Conservation (phyloP, 1,140 invertebrate species). For the Drosophila fuyamai region DNA sequence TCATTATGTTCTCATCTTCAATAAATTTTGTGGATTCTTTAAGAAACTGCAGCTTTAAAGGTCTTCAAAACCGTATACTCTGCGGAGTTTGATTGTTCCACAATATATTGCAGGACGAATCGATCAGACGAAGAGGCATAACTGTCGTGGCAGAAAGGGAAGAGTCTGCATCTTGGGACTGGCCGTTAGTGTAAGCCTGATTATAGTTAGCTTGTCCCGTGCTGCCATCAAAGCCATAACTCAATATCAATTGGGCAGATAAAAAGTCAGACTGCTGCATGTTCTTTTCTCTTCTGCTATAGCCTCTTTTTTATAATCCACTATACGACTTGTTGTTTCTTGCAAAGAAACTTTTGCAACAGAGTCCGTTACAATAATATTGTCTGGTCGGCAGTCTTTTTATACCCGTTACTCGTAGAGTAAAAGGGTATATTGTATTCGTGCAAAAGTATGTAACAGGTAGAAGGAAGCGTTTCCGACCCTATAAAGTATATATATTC, state of each 20-base stretch:
- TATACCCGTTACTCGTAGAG: too few relatives aligned
- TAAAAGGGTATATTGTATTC: too few relatives aligned
- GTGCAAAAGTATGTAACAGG: too few relatives aligned
- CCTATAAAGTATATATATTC: too few relatives aligned
- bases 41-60: neutral
- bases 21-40: neutral
- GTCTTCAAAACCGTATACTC: too few relatives aligned
- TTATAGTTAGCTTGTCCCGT: neutral
- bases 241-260: neutral
- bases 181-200: conserved; percentile 1
- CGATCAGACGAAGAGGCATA: neutral
- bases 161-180: conserved; percentile 1
- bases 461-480: too few relatives aligned
- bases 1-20: neutral
- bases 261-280: conserved; percentile 1
- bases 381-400: neutral
- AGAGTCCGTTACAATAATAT: neutral
- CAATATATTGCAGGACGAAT: neutral
- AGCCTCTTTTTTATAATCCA: too few relatives aligned
- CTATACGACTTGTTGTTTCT: too few relatives aligned
- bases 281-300: too few relatives aligned
- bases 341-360: too few relatives aligned
- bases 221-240: neutral
- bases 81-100: too few relatives aligned
- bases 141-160: neutral